Percentiles rank a stretch among this genome's conserved stretches.
phyloP scores from a whole-genome alignment of 37 sponge, comb jelly and placozoan genomes.

The Spongia lamella region DNA sequence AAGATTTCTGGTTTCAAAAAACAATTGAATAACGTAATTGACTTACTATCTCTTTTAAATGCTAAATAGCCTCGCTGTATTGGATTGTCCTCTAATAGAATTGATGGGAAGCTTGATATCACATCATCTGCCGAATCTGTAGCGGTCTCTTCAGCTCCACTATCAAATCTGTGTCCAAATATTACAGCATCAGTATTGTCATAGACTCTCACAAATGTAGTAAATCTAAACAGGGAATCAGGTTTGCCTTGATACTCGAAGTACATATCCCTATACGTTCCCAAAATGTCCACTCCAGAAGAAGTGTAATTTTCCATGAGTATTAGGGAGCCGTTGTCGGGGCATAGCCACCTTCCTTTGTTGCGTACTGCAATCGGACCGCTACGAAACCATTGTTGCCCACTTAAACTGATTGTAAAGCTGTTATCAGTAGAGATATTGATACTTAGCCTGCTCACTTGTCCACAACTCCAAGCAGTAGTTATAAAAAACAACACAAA shows the following conservation, averaged over 20 bases:
- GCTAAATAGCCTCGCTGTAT: conserved; percentile 48
- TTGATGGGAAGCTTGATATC: conserved; percentile 62
- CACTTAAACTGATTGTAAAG: conserved; percentile 18
- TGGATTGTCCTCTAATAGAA: conserved; percentile 18
- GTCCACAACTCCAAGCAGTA: too few relatives aligned
- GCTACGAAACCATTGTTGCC: conserved; percentile 31
- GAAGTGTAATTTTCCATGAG: too few relatives aligned
- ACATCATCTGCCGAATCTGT: not conserved
- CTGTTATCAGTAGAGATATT: too few relatives aligned
- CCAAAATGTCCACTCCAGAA: too few relatives aligned
- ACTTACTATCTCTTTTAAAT: conserved; percentile 58
- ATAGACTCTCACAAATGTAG: conserved; percentile 22
- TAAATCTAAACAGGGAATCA: too few relatives aligned
- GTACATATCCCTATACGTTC: too few relatives aligned
- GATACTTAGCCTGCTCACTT: too few relatives aligned
- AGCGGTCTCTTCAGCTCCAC: conserved; percentile 21
- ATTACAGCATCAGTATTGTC: conserved; percentile 14
- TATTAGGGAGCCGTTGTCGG: too few relatives aligned
- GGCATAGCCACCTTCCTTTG: conserved; percentile 20
- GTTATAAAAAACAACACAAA: too few relatives aligned
- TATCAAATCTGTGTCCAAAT: conserved; percentile 26
- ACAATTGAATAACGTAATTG: too few relatives aligned
- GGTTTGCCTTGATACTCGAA: too few relatives aligned
- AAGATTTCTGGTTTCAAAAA: too few relatives aligned
- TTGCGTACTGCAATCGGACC: conserved; percentile 14